These are phyloP conservation scores for Drosophila rubida DNA, from an alignment of 2,888 invertebrate genomes.

Conservation along the genomic window DNA sequence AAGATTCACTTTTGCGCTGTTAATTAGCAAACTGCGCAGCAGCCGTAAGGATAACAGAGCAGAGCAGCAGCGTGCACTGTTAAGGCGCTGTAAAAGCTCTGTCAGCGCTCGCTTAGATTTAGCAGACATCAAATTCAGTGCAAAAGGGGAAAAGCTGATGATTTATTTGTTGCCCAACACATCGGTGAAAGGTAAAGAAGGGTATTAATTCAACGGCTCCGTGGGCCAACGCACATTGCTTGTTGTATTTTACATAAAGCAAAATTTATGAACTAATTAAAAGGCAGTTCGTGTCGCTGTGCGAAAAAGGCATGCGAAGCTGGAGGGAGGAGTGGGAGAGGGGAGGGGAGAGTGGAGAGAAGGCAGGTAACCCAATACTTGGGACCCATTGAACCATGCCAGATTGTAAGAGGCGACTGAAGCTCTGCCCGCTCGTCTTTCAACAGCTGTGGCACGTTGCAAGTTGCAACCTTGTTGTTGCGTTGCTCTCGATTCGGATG, in stretches of 20 bases:
- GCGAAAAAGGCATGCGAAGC: slow-evolving; percentile 1
- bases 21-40: no score
- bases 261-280: slow-evolving; percentile 59
- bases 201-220: background rate
- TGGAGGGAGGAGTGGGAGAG: background rate
- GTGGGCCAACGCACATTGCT: background rate
- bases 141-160: background rate
- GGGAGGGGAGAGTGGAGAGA: slow-evolving; percentile 18
- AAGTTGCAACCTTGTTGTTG: slow-evolving; percentile 21
- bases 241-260: slow-evolving; percentile 21
- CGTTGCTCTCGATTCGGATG: slow-evolving; percentile 41
- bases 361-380: slow-evolving; percentile 66
- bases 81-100: background rate
- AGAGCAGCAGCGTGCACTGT: no score
- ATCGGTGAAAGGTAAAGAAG: slow-evolving; percentile 1
- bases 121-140: background rate
- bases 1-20: no score
- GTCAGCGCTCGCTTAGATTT: background rate
- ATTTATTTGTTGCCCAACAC: background rate
- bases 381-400: slow-evolving; percentile 49
- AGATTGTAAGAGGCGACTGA: slow-evolving; percentile 38
- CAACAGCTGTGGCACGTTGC: slow-evolving; percentile 62
- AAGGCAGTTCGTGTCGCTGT: slow-evolving; percentile 43
- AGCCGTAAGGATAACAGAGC: no score
- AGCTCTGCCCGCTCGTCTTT: slow-evolving; percentile 45